Conservation (phyloP, 2,113 vertebrate genomes). For the Takifugu bimaculatus region DNA sequence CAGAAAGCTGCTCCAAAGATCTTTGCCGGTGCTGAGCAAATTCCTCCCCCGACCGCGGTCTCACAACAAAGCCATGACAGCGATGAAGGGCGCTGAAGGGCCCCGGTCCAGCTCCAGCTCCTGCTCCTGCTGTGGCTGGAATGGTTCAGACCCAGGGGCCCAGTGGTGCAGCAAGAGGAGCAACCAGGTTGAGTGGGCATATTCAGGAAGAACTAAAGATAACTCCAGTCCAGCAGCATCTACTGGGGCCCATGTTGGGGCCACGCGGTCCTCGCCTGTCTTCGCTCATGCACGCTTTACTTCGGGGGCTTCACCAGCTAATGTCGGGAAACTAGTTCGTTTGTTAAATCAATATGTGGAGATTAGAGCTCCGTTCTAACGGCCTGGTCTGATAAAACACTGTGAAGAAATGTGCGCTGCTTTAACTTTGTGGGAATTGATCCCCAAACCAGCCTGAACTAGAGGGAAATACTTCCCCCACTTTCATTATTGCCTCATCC, state of each 20-base stretch:
- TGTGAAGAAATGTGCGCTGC: not conserved
- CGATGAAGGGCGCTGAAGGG: slow-evolving; percentile 13
- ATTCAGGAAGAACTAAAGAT: not conserved
- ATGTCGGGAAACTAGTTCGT: too few species aligned
- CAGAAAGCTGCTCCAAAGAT: slow-evolving; percentile 57
- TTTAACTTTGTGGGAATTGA: not conserved
- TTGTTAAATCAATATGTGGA: too few species aligned
- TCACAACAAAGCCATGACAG: slow-evolving; percentile 42
- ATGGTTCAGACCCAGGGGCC: slow-evolving; percentile 6
- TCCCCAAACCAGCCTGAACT: not conserved
- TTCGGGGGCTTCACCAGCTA: too few species aligned
- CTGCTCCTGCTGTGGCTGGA: not conserved
- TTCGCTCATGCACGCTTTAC: too few species aligned
- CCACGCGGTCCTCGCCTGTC: too few species aligned
- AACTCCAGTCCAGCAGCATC: not conserved
- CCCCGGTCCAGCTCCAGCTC: not conserved
- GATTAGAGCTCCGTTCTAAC: not conserved
- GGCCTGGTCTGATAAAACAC: not conserved
- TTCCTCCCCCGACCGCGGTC: slow-evolving; percentile 28
- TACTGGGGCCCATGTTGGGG: not conserved
- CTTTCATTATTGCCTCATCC: not conserved
- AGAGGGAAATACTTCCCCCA: not conserved
- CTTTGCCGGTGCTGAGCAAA: slow-evolving; percentile 40
- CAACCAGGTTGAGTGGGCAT: not conserved
- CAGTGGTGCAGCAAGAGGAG: slow-evolving; percentile 2